phyloP scores from a whole-genome alignment of 2,888 invertebrate genomes.

The Pollenia labialis region DNA sequence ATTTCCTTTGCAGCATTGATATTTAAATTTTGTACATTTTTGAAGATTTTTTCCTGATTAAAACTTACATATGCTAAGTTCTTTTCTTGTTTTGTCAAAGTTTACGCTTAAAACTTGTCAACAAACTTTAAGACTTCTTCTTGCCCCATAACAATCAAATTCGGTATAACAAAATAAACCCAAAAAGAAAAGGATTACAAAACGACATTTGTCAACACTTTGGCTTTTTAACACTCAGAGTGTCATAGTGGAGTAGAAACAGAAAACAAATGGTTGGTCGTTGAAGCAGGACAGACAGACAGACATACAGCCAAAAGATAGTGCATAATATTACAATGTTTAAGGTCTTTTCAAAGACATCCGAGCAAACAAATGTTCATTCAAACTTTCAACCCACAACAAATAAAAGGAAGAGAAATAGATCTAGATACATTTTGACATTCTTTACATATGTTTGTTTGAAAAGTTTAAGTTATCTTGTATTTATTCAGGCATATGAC shows the following conservation, averaged over 20 bases:
- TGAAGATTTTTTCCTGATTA: slow-evolving; percentile 3
- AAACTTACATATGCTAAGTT: slow-evolving; percentile 8
- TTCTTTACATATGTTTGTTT: slow-evolving; percentile 56
- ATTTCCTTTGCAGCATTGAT: not conserved
- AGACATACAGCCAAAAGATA: not conserved
- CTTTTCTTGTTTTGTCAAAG: not conserved
- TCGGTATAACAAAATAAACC: not conserved
- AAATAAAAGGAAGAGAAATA: slow-evolving; percentile 20
- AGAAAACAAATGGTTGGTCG: not conserved
- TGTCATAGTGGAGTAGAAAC: slow-evolving; percentile 15
- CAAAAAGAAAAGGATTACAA: slow-evolving; percentile 31
- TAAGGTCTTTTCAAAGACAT: slow-evolving; percentile 30
- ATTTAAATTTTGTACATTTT: not conserved
- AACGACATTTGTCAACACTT: slow-evolving; percentile 69
- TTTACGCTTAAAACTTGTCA: slow-evolving; percentile 6
- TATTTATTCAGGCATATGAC: slow-evolving; percentile 76
- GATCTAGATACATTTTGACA: slow-evolving; percentile 42
- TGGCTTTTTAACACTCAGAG: slow-evolving; percentile 64
- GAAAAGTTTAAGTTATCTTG: slow-evolving; percentile 71
- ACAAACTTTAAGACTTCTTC: slow-evolving; percentile 1
- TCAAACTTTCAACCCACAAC: slow-evolving; percentile 28
- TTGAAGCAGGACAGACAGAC: not conserved
- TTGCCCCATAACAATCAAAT: not conserved
- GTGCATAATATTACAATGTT: slow-evolving; percentile 5
- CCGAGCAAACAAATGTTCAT: slow-evolving; percentile 18